phyloP scores from a whole-genome alignment of 23 tunicate genomes.

The Botrylloides violaceus region DNA sequence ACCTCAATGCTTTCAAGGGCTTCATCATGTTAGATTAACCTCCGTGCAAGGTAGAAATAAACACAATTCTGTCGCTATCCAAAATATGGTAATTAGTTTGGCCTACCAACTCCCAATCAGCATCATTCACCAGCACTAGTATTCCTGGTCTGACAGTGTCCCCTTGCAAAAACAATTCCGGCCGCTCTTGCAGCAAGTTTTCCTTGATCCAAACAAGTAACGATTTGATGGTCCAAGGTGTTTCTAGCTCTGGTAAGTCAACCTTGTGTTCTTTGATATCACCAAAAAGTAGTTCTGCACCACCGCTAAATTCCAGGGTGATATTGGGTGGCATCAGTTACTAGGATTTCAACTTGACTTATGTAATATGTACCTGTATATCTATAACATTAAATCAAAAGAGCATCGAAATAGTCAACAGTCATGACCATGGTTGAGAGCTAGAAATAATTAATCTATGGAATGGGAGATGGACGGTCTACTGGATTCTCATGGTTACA shows the following conservation, averaged over 20 bases:
- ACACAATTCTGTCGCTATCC: constrained; percentile 61
- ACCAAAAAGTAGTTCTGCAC: constrained; percentile 85
- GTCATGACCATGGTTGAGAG: too few relatives aligned
- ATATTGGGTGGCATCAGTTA: constrained; percentile 27
- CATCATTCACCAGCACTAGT: constrained; percentile 80
- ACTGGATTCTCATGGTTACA: too few relatives aligned
- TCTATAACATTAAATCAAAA: too few relatives aligned
- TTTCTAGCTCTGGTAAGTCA: constrained; percentile 14
- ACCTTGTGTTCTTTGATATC: constrained; percentile 44
- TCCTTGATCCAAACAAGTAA: constrained; percentile 71
- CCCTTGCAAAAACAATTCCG: constrained; percentile 69
- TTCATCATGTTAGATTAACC: too few relatives aligned
- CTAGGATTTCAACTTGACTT: too few relatives aligned
- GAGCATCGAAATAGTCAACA: too few relatives aligned
- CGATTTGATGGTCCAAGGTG: constrained; percentile 41
- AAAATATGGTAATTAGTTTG: constrained; percentile 48
- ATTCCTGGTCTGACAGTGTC: constrained; percentile 92
- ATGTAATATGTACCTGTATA: too few relatives aligned
- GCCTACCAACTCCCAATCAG: constrained; percentile 78
- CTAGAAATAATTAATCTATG: too few relatives aligned
- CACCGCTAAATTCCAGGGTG: constrained; percentile 91
- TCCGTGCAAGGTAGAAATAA: constrained; percentile 97
- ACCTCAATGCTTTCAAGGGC: too few relatives aligned
- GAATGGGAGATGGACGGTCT: too few relatives aligned
- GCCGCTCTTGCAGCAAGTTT: constrained; percentile 72